phyloP scores from a whole-genome alignment of 1,140 invertebrate genomes.

The Arion vulgaris region DNA sequence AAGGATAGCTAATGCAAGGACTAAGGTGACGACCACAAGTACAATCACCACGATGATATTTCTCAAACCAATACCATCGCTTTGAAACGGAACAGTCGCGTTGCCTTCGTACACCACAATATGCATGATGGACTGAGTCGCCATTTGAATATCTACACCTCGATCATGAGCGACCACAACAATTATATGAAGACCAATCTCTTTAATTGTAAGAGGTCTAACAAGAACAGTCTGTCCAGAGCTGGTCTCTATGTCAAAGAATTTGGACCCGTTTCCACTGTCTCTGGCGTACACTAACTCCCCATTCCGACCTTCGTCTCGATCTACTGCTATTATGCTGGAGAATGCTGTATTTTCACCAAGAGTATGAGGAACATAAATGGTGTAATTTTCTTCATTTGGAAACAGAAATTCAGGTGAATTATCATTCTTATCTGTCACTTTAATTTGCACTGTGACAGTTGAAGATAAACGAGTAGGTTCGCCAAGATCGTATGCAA shows the following conservation, averaged over 20 bases:
- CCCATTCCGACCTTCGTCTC: constrained; percentile 59
- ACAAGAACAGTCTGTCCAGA: constrained; percentile 53
- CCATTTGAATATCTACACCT: constrained; percentile 67
- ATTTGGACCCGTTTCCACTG: constrained; percentile 50
- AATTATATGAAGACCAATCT: constrained; percentile 74
- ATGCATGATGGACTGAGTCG: constrained; percentile 46
- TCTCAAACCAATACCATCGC: constrained; percentile 34
- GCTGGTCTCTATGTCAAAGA: constrained; percentile 51
- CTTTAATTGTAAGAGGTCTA: constrained; percentile 74
- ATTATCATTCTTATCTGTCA: constrained; percentile 91
- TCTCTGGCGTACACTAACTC: constrained; percentile 53
- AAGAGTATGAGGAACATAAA: constrained; percentile 51
- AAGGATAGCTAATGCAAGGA: constrained; percentile 52
- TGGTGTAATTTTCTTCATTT: constrained; percentile 57
- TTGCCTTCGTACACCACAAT: constrained; percentile 48
- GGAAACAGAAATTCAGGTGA: constrained; percentile 78
- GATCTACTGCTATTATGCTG: constrained; percentile 55
- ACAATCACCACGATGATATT: constrained; percentile 58
- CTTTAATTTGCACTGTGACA: constrained; percentile 49
- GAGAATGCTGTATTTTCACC: constrained; percentile 52
- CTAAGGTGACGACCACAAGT: constrained; percentile 53
- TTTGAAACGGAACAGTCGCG: constrained; percentile 23
- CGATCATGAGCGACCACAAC: constrained; percentile 52
- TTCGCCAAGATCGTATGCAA: constrained; percentile 81
- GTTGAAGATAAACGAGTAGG: constrained; percentile 75